Evolutionary conservation across 1,140 invertebrate genomes (phyloP), one percentile per base, ranked within the genome.

Genomic region (Drosophila gunungcola): DNA sequence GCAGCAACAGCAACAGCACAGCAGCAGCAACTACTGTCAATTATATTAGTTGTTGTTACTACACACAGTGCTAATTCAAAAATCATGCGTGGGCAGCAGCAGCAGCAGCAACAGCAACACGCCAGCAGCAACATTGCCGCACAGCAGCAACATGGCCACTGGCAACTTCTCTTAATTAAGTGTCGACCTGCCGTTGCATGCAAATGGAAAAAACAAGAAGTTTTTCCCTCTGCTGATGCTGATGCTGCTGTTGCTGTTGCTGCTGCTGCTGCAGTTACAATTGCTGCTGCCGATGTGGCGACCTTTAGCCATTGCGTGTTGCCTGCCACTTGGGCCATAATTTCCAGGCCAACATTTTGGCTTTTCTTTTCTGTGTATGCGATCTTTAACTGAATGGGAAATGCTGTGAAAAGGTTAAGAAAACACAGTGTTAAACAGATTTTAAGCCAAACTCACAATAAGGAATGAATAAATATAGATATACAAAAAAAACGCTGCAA

Each of bases 1-100:
- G 42, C 83, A 86, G 48, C 83, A 83, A 73, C 75, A 69, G 21
- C 61, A 42, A 21, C 53, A 74, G 13, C 60, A 42, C 53, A 65
- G n/a, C 78, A 48, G 42, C 83, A 86, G 48, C 83, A 83, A 76
- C 75, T 70, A 68, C 85, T 90, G 84, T 89, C 85, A 89, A 89
- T 89, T 89, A 89, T 89, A 89, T 89, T 84, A 89, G 84, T 88
- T 85, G 82, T 80, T 88, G 80, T 77, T 83, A 77, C 74, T 89
- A 89, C 83, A 83, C 64, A 82, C 84, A 61, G 72, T 84, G 84
- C 84, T 89, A 89, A 89, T 89, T 89, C 85, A 85, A 81, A 90
- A 90, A 85, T 81, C 81, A 90, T 90, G 85, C 85, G 85, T 90
- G 85, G 85, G 85, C 88, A 86, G 62, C 68, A 69, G 36, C 51